These are phyloP conservation scores for Synanthedon andrenaeformis DNA, from an alignment of 2,888 invertebrate species.

Conservation along the genomic window DNA sequence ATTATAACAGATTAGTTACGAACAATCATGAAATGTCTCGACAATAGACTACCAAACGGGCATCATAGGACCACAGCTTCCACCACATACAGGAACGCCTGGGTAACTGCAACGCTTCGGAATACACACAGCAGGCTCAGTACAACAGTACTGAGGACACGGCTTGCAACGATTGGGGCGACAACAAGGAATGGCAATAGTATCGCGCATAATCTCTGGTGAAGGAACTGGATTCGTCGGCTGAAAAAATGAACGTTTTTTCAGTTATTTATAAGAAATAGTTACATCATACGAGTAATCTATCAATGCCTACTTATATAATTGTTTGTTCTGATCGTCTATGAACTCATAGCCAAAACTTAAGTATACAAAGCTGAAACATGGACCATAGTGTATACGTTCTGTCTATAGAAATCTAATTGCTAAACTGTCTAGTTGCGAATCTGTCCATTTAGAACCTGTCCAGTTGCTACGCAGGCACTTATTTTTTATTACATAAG, in stretches of 20 bases:
- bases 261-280: background rate
- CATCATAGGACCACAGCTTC: slow-evolving; percentile 54
- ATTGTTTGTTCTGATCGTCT: background rate
- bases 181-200: slow-evolving; percentile 64
- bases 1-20: no score
- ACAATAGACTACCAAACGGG: slow-evolving; percentile 42
- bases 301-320: background rate
- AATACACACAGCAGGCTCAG: slow-evolving; percentile 41
- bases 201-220: slow-evolving; percentile 28
- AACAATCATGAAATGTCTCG: no score
- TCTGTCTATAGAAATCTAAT: no score
- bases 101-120: slow-evolving; percentile 57
- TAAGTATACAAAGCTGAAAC: no score
- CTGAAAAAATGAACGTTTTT: slow-evolving; percentile 16
- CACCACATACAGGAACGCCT: slow-evolving; percentile 46
- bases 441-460: no score
- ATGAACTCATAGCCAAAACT: background rate
- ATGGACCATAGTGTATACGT: no score
- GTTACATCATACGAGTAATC: background rate
- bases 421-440: no score
- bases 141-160: slow-evolving; percentile 67
- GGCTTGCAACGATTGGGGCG: slow-evolving; percentile 65
- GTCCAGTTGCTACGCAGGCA: no score
- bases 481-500: no score
- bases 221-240: slow-evolving; percentile 29